Evolutionary conservation across 2,797 vertebrate species (phyloP), one percentile per base, ranked within the genome.

Genomic region (Acipenser ruthenus): DNA sequence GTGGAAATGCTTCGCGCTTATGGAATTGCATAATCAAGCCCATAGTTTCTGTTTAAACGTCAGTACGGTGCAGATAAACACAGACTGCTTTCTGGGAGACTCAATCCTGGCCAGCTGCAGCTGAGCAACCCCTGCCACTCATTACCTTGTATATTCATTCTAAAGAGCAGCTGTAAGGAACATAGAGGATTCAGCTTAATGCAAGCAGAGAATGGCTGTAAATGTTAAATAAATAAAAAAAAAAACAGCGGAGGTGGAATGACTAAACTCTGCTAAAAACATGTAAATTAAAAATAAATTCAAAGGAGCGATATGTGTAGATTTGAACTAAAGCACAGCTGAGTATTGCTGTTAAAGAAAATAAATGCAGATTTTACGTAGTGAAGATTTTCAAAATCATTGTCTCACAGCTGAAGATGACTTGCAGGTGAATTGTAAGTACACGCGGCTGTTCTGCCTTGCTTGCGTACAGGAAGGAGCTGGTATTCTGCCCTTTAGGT

Each of bases 1-100:
- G 87, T 89, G 84, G 79, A 80, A 76, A 87, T 84, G 82, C 88
- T 90, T 84, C 81, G 90, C 90, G 89, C 85, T 90, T 85, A 84
- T 79, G 78, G 74, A 37, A 37, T 37, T 79, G 78, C 74, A 64
- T 85, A 78, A 80, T 82, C 75, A 84, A 81, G 80, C 75, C 77
- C 78, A 49, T 73, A 73, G 77, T 68, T 75, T 73, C 65, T 64
- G 13, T 7, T 50, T 23, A 58, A 13, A 59, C 23, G 77, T 67
- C 62, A 67, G 60, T 55, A 37, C 4, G 49, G 69, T 69, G 68
- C 67, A 50, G 74, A 63, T 12, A 63, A 56, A 73, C 72, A 72
- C 70, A 13, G 55, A 15, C 65, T 50, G 70, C 59, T 67, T 70
- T 62, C 66, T 53, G 7, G 13, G 49, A 67, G 72, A 65, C 65